These are phyloP conservation scores for Alfaro cultratus DNA, from an alignment of 2,797 vertebrate species.

Conservation along the genomic window DNA sequence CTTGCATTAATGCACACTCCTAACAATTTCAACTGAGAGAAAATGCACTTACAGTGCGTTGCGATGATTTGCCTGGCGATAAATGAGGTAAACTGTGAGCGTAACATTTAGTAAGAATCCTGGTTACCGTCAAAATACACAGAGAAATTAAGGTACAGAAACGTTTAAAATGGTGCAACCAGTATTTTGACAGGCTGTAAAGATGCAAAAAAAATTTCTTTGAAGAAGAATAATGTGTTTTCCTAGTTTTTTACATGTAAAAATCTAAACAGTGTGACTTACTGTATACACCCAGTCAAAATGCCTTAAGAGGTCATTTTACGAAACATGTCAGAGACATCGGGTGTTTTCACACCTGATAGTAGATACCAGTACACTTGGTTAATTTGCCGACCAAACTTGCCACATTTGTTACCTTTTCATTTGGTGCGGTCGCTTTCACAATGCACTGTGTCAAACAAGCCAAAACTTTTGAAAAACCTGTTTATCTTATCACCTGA, in stretches of 20 bases:
- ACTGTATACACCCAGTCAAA: not conserved
- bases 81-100: not conserved
- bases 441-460: too few species aligned
- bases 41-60: constrained; percentile 4
- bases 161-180: not conserved
- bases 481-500: too few species aligned
- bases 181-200: not conserved
- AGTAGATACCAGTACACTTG: too few species aligned
- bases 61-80: not conserved
- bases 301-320: not conserved
- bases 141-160: not conserved
- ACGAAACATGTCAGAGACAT: not conserved
- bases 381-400: too few species aligned
- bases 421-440: too few species aligned
- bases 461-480: too few species aligned
- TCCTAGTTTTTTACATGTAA: not conserved
- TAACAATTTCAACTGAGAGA: not conserved
- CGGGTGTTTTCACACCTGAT: too few species aligned
- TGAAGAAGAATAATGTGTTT: not conserved
- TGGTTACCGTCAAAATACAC: not conserved
- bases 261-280: not conserved
- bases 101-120: not conserved
- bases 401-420: too few species aligned
- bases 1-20: constrained; percentile 26
- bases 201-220: not conserved